Percentiles rank a stretch among this genome's conserved stretches.
These are phyloP conservation scores for Leptestheria dahalacensis DNA, from an alignment of 1,140 invertebrate genomes.

Conservation along the genomic window DNA sequence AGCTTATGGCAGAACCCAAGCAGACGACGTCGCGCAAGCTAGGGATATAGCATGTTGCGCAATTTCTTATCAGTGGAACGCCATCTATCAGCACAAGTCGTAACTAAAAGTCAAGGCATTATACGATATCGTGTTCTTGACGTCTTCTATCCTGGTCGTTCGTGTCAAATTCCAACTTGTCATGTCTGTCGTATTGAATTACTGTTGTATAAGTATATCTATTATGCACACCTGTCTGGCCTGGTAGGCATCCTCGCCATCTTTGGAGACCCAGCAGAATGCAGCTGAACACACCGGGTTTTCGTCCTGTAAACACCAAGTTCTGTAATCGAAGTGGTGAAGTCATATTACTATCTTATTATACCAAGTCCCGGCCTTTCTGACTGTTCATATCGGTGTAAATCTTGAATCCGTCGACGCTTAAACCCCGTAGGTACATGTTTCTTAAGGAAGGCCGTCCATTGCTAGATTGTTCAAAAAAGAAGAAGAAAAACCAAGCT, in stretches of 20 bases:
- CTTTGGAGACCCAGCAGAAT: conserved; percentile 4
- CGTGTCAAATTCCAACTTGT: no score
- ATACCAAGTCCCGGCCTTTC: conserved; percentile 9
- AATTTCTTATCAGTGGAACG: no score
- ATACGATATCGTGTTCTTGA: no score
- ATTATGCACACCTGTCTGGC: background rate
- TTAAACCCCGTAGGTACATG: background rate
- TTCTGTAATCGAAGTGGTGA: background rate
- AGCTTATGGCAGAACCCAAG: no score
- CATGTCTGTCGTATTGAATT: no score
- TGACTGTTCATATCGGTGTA: background rate
- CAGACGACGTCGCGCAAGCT: no score
- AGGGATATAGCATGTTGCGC: no score
- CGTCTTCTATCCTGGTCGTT: no score
- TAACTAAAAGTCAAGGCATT: no score
- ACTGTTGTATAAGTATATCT: no score
- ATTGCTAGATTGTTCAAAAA: background rate
- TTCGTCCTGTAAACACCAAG: background rate
- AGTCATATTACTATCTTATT: background rate
- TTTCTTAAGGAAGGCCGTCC: background rate
- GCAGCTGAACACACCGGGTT: conserved; percentile 2
- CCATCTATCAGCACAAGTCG: no score
- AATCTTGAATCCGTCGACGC: background rate
- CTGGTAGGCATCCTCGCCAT: background rate
- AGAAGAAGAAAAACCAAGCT: background rate